Conservation (phyloP, 2,888 invertebrate genomes). For the Sthenelais limicola region DNA sequence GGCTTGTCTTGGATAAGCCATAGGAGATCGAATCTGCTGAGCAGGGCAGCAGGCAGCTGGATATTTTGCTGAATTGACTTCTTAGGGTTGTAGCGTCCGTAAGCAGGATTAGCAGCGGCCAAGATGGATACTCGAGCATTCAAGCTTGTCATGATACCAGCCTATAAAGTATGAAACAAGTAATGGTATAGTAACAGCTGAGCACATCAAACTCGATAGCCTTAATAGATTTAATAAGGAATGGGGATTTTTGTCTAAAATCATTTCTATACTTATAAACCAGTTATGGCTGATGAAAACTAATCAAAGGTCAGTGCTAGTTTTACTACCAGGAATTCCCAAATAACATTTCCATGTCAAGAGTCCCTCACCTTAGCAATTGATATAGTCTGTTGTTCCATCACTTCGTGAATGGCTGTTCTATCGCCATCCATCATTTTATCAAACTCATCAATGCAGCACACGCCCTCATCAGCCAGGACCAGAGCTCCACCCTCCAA, state of each 20-base stretch:
- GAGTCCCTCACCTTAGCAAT: constrained; percentile 90
- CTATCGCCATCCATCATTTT: constrained; percentile 94
- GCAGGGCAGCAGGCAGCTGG: constrained; percentile 95
- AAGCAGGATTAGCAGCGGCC: constrained; percentile 99
- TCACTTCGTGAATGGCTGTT: constrained; percentile 73
- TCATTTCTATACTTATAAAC: no score
- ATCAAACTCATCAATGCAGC: constrained; percentile 99
- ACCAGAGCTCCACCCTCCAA: constrained; percentile 92
- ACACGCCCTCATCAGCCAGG: constrained; percentile 95
- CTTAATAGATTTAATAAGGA: no score
- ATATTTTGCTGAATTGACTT: constrained; percentile 96
- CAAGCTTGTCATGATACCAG: constrained; percentile 97
- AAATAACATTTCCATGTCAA: no score
- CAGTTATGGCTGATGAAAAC: no score
- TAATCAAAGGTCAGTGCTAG: no score
- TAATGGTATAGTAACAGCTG: no score
- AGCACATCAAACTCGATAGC: no score
- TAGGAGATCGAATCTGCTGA: constrained; percentile 95
- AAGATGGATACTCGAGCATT: constrained; percentile 98
- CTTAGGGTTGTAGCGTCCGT: constrained; percentile 97
- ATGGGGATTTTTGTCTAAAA: no score
- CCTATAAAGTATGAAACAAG: constrained; percentile 76
- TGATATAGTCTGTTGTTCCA: constrained; percentile 98
- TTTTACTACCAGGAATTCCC: no score
- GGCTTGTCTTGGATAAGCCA: constrained; percentile 93